A percentile compares a stretch with the other conserved stretches of the same genome.
Evolutionary conservation across 1,140 invertebrate species (phyloP).

Genomic region (Drosophila kepulauana): DNA sequence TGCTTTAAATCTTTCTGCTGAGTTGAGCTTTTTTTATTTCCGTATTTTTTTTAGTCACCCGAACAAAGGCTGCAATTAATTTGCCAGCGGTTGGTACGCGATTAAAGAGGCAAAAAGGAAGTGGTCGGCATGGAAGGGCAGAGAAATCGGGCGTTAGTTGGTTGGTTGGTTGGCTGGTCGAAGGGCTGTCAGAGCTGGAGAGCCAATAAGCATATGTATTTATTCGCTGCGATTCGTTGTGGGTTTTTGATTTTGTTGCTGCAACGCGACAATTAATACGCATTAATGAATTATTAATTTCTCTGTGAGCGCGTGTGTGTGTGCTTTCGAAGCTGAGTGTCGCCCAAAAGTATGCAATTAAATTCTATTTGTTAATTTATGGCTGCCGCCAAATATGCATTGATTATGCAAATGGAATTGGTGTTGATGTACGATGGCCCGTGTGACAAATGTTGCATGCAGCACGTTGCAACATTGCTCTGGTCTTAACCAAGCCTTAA

Average conservation of each 20-base stretch:
- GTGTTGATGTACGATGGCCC: slow-evolving; percentile 33
- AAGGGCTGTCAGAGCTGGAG: slow-evolving; percentile 17
- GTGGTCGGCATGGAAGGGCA: not conserved
- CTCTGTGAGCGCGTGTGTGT: slow-evolving; percentile 22
- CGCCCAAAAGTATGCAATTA: slow-evolving; percentile 77
- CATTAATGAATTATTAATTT: slow-evolving; percentile 83
- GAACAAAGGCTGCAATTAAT: slow-evolving; percentile 72
- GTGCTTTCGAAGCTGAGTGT: not conserved
- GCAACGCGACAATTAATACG: slow-evolving; percentile 75
- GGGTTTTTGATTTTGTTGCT: slow-evolving; percentile 58
- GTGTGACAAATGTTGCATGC: slow-evolving; percentile 13
- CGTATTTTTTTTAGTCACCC: slow-evolving; percentile 5
- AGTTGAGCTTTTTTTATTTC: slow-evolving; percentile 7
- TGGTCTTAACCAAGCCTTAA: slow-evolving; percentile 59
- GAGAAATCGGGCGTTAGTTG: no score
- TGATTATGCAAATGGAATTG: slow-evolving; percentile 81
- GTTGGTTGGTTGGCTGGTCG: not conserved
- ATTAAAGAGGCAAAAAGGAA: slow-evolving; percentile 26
- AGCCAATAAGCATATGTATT: slow-evolving; percentile 60
- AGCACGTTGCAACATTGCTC: slow-evolving; percentile 4
- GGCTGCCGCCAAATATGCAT: slow-evolving; percentile 75
- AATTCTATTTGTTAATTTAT: slow-evolving; percentile 83
- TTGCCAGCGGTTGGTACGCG: slow-evolving; percentile 42
- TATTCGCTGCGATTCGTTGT: slow-evolving; percentile 44
- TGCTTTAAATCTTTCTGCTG: slow-evolving; percentile 57